phyloP scores from a whole-genome alignment of 2,113 vertebrate genomes.

The Calidris pugnax region DNA sequence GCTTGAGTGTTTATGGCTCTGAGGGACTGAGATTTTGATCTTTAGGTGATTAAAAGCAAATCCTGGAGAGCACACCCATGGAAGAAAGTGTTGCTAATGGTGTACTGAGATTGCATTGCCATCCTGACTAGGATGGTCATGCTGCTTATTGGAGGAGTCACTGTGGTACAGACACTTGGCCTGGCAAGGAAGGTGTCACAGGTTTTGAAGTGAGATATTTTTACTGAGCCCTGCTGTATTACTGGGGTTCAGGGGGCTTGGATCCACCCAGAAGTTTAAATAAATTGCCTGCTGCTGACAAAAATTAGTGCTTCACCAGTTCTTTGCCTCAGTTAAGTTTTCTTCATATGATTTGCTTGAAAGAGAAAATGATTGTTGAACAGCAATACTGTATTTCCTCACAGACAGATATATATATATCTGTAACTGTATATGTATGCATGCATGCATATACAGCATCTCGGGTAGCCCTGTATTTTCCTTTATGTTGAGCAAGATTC shows the following conservation, averaged over 20 bases:
- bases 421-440: neutral
- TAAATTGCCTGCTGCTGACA: neutral
- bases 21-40: neutral
- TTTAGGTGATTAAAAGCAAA: neutral
- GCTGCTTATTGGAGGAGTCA: neutral
- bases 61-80: neutral
- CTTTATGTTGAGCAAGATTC: neutral
- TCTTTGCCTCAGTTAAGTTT: constrained; percentile 23
- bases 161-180: neutral
- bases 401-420: neutral
- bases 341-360: neutral
- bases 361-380: neutral
- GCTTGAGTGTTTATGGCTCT: neutral
- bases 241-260: neutral
- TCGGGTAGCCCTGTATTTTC: neutral
- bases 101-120: neutral
- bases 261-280: neutral
- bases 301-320: neutral
- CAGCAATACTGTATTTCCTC: neutral
- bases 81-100: neutral
- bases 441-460: neutral
- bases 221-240: neutral
- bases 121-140: neutral
- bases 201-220: neutral
- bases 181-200: neutral